Percentiles rank a stretch among this genome's conserved stretches.
Conservation (phyloP, 1,140 invertebrate genomes). For the Ceratina japonica region DNA sequence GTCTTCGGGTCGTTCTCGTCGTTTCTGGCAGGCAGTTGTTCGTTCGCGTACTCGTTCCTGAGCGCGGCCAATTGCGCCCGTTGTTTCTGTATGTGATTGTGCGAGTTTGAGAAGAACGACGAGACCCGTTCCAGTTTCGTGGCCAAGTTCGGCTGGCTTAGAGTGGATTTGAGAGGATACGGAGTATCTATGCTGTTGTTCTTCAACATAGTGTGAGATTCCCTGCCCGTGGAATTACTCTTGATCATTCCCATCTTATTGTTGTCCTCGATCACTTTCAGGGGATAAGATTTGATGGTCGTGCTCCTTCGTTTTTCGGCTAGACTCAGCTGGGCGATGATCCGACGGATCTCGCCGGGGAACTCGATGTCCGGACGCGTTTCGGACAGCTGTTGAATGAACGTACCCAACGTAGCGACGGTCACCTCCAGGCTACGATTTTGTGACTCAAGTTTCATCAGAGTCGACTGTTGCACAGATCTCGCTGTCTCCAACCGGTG, state of each 20-base stretch:
- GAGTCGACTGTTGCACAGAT: constrained; percentile 80
- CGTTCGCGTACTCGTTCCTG: constrained; percentile 62
- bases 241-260: constrained; percentile 78
- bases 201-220: constrained; percentile 67
- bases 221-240: constrained; percentile 74
- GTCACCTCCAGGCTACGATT: constrained; percentile 84
- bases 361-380: constrained; percentile 82
- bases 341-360: constrained; percentile 83
- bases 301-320: constrained; percentile 77
- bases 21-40: constrained; percentile 41
- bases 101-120: constrained; percentile 83
- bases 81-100: constrained; percentile 83
- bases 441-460: constrained; percentile 83
- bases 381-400: constrained; percentile 82
- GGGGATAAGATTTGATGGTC: constrained; percentile 75
- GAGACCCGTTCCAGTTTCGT: constrained; percentile 79
- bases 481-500: constrained; percentile 83
- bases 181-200: constrained; percentile 67
- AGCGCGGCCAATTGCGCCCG: constrained; percentile 71
- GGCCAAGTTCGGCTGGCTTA: constrained; percentile 78
- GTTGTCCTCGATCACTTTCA: constrained; percentile 81
- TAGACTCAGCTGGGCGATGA: constrained; percentile 81
- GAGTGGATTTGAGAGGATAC: constrained; percentile 75
- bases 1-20: constrained; percentile 77
- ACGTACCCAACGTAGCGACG: constrained; percentile 82